Evolutionary conservation across 2,888 invertebrate species (phyloP).

Genomic region (Leptothorax acervorum): DNA sequence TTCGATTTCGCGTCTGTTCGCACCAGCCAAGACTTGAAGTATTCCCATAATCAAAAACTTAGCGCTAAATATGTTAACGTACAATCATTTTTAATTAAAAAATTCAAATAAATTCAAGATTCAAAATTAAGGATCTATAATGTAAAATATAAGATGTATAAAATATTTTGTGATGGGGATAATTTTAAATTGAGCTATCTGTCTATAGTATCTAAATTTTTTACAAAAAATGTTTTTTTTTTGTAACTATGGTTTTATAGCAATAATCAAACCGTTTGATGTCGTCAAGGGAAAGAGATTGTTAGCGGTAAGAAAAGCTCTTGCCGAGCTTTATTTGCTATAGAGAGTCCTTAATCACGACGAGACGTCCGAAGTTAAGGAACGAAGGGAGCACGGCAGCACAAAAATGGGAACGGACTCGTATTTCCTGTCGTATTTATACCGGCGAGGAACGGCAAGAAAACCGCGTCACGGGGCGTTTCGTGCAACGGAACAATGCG

Average conservation of each 20-base stretch:
- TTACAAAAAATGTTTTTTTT: not conserved
- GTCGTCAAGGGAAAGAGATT: not conserved
- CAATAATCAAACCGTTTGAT: not conserved
- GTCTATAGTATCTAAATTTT: not conserved
- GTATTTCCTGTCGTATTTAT: constrained; percentile 66
- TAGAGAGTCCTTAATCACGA: constrained; percentile 24
- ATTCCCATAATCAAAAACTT: not conserved
- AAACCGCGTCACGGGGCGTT: constrained; percentile 52
- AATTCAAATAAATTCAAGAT: not conserved
- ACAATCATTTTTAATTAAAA: not conserved
- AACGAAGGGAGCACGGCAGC: constrained; percentile 33
- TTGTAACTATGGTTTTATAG: not conserved
- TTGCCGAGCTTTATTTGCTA: constrained; percentile 5
- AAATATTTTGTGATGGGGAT: not conserved
- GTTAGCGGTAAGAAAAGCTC: not conserved
- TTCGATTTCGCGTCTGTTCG: constrained; percentile 37
- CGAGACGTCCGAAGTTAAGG: constrained; percentile 4
- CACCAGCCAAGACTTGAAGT: not conserved
- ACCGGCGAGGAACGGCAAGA: constrained; percentile 48
- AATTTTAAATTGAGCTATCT: not conserved
- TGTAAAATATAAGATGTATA: not conserved
- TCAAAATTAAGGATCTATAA: not conserved
- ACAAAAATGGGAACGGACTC: constrained; percentile 67
- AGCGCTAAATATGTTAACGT: not conserved
- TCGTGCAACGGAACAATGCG: constrained; percentile 63